These are phyloP conservation scores for Pseudococcus jackbeardsleyi DNA, from an alignment of 2,888 invertebrate species.

Conservation along the genomic window DNA sequence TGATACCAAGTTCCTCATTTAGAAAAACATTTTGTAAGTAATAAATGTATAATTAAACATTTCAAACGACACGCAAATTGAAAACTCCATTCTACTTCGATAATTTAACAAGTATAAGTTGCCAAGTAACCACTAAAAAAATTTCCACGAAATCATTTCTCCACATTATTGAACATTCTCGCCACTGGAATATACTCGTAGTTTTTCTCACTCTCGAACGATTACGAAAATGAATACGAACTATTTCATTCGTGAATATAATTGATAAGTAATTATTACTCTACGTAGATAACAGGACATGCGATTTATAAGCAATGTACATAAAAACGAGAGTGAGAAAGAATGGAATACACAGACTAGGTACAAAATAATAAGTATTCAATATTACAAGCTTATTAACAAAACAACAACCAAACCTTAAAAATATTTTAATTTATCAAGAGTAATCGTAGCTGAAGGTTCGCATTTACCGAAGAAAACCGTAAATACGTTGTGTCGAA, in stretches of 20 bases:
- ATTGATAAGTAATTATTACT: not conserved
- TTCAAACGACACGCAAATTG: no score
- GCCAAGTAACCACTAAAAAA: no score
- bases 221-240: not conserved
- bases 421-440: not conserved
- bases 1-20: no score
- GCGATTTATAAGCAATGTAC: conserved; percentile 25
- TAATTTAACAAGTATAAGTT: no score
- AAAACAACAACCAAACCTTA: conserved; percentile 42
- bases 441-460: not conserved
- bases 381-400: conserved; percentile 31
- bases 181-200: no score
- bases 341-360: not conserved
- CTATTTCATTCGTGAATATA: not conserved
- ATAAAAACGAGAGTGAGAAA: not conserved
- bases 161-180: not conserved
- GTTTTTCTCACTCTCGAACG: not conserved
- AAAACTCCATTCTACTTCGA: no score
- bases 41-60: no score
- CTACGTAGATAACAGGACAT: not conserved
- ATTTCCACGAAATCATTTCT: no score
- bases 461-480: not conserved
- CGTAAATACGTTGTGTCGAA: not conserved
- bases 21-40: no score
- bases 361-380: conserved; percentile 16